Percentiles rank a stretch among this genome's conserved stretches.
Evolutionary conservation across 1,140 invertebrate genomes (phyloP).

Genomic region (Anastrepha ludens): DNA sequence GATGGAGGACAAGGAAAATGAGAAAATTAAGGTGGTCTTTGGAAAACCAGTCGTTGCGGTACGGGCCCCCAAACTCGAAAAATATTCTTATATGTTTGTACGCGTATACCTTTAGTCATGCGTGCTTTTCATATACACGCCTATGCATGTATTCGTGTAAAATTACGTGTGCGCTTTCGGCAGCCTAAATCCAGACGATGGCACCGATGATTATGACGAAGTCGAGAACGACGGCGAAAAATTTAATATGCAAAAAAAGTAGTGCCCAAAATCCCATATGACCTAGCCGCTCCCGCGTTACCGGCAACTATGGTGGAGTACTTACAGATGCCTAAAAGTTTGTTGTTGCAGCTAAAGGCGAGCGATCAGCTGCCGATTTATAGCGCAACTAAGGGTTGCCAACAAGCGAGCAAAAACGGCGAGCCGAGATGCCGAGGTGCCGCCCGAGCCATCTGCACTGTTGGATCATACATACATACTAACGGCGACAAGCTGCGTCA

Average conservation of each 20-base stretch:
- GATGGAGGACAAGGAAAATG: neutral
- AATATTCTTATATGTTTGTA: neutral
- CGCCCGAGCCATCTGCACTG: neutral
- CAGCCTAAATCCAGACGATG: constrained; percentile 20
- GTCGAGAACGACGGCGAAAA: neutral
- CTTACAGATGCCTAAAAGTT: neutral
- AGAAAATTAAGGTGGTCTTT: neutral
- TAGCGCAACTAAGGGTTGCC: neutral
- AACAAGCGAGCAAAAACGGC: neutral
- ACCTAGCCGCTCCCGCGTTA: neutral
- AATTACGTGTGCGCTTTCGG: neutral
- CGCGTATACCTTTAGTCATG: neutral
- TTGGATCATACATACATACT: neutral
- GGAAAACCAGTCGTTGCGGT: neutral
- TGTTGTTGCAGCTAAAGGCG: constrained; percentile 8
- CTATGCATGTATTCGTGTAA: neutral
- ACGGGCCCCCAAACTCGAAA: constrained; percentile 14
- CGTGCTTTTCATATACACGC: neutral
- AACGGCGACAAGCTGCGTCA: neutral
- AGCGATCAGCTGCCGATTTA: constrained; percentile 8
- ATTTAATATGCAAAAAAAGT: neutral
- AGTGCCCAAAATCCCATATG: neutral
- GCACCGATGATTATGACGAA: neutral
- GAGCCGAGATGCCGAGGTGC: neutral
- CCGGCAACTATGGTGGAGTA: neutral